A percentile compares a stretch with the other conserved stretches of the same genome.
These are phyloP conservation scores for Drosophila helvetica DNA, from an alignment of 2,888 invertebrate genomes.

Conservation along the genomic window DNA sequence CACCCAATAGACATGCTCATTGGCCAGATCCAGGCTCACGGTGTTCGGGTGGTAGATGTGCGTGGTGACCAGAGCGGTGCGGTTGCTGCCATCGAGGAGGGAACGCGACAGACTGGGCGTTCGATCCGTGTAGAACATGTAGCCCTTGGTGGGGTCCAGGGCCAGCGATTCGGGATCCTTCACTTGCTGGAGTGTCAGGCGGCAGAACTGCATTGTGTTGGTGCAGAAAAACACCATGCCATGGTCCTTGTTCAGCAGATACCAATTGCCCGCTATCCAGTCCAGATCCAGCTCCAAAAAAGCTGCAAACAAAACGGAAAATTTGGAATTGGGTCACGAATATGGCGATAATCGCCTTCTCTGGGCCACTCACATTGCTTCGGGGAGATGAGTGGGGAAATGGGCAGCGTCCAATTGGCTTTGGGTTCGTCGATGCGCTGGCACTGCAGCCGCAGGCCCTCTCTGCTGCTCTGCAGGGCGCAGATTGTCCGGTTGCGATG, in stretches of 20 bases:
- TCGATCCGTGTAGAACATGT: conserved; percentile 92
- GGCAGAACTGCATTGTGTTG: conserved; percentile 87
- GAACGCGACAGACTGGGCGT: conserved; percentile 87
- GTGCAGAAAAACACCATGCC: conserved; percentile 90
- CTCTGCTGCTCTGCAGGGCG: conserved; percentile 87
- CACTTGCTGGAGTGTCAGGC: conserved; percentile 88
- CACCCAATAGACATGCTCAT: conserved; percentile 90
- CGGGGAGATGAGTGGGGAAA: conserved; percentile 87
- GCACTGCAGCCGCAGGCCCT: conserved; percentile 86
- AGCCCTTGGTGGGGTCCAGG: conserved; percentile 91
- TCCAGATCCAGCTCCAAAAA: conserved; percentile 91
- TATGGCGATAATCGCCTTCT: conserved; percentile 16
- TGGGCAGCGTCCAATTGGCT: conserved; percentile 86
- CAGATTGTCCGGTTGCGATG: conserved; percentile 88
- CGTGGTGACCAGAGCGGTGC: conserved; percentile 86
- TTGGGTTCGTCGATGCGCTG: conserved; percentile 87
- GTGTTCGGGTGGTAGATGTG: conserved; percentile 92
- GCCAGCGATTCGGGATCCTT: conserved; percentile 90
- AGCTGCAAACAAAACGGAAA: conserved; percentile 84
- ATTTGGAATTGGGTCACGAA: conserved; percentile 28
- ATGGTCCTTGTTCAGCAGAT: conserved; percentile 89
- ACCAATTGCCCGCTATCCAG: conserved; percentile 95
- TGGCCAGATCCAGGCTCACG: conserved; percentile 89
- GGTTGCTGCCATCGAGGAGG: conserved; percentile 87
- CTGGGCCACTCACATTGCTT: conserved; percentile 86